Evolutionary conservation across 2,113 vertebrate genomes (phyloP).

Genomic region (Onychorhynchus coronatus): DNA sequence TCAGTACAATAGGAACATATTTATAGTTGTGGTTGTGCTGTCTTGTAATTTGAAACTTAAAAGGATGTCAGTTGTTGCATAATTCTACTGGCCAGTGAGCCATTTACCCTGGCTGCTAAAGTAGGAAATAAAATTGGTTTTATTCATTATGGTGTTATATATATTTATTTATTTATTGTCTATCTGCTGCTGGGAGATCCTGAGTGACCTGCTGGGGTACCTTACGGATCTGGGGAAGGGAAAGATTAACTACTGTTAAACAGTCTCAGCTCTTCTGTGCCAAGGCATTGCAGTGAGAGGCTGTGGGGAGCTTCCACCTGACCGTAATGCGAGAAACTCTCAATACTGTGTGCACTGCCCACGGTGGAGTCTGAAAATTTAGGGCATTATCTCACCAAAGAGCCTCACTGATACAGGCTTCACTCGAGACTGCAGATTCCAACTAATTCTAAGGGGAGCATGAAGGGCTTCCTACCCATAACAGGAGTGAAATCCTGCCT

Average conservation of each 20-base stretch:
- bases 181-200: neutral
- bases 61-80: neutral
- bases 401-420: neutral
- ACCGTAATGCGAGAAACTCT: fast-evolving
- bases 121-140: neutral
- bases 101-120: neutral
- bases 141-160: neutral
- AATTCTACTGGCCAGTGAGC: neutral
- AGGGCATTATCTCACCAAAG: neutral
- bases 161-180: neutral
- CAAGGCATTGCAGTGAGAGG: neutral
- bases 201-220: neutral
- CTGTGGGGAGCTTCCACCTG: neutral
- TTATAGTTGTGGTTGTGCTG: neutral
- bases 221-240: neutral
- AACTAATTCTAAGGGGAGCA: neutral
- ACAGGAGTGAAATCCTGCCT: neutral
- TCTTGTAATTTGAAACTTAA: constrained; percentile 3
- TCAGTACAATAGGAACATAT: neutral
- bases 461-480: neutral
- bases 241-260: neutral
- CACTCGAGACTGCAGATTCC: fast-evolving
- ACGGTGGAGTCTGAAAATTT: neutral
- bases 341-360: fast-evolving
- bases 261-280: neutral